Base-by-base conservation (phyloP, 2,113 vertebrate genomes). In the Lanius collurio region DNA sequence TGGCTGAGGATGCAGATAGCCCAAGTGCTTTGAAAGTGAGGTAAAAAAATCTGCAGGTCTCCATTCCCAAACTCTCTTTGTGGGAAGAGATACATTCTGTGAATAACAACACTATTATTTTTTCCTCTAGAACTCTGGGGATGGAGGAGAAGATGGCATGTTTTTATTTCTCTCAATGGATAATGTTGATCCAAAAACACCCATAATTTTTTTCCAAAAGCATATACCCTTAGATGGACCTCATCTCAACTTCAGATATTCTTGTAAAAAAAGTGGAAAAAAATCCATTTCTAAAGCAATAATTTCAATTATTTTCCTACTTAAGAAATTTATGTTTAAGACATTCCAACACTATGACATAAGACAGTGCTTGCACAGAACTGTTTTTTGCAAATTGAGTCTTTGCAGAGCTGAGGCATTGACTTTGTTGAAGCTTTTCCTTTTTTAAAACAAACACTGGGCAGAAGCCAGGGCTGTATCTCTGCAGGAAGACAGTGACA, bases 401-500 rank as follows among this genome's bases (percentile, higher is more conserved):
- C 74, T 93, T 92, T 83, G 41, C 55, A 87, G 52, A 92, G 22
- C 35, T 73, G 30, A 55, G 30, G 63, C 73, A 68, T 6, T 67
- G 56, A 65, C 41, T 71, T 49, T 79, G 23, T 50, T 39, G 30
- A 91, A 74, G 26, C 1, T 46, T 77, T 68, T 87, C 20, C 60
- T 22, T 59, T 57, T 49, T 49, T 42, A 14, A 47, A 60, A 49
- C 53, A 79, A 89, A 64, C 20, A 42, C 44, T 85, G 89, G 52
- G 37, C 57, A 93, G 84, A 90, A 85, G 91, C 83, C 78, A 91
- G 50, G 89, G 69, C 33, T 89, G 62, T 56, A 8, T 82, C 93
- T 84, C 53, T 75, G 42, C 65, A 65, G 74, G 91, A 79, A 68
- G 94, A 80, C 89, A 85, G 75, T 93, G 93, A 94, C 65, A 93